Evolutionary conservation across 2,888 invertebrate species (phyloP).

Genomic region (Drymonia ruficornis): DNA sequence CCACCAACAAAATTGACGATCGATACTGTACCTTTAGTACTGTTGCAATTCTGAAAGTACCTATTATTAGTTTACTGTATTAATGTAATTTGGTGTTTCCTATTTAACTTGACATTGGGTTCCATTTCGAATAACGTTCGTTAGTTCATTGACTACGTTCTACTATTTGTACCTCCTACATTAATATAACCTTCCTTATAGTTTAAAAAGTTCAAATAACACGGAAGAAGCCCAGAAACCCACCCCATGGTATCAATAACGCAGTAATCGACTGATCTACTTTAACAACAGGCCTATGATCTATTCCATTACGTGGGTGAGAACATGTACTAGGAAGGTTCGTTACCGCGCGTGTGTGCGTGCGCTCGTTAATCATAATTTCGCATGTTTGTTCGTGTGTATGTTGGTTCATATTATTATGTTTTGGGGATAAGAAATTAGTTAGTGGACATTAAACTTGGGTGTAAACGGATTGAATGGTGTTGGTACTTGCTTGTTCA

Average conservation of each 20-base stretch:
- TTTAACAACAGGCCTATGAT: slow-evolving; percentile 59
- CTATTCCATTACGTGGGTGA: slow-evolving; percentile 68
- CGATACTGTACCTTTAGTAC: slow-evolving; percentile 49
- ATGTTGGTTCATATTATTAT: slow-evolving; percentile 83
- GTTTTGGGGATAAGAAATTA: slow-evolving; percentile 86
- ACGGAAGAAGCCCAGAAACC: neutral
- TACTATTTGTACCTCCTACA: too few species aligned
- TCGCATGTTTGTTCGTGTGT: slow-evolving; percentile 83
- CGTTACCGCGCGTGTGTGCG: slow-evolving; percentile 64
- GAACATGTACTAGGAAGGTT: slow-evolving; percentile 45
- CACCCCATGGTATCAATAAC: slow-evolving; percentile 38
- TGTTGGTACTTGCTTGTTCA: slow-evolving; percentile 46
- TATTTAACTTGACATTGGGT: too few species aligned
- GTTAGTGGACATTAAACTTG: slow-evolving; percentile 85
- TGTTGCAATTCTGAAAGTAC: slow-evolving; percentile 17
- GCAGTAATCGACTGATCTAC: slow-evolving; percentile 64
- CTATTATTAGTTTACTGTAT: too few species aligned
- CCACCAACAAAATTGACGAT: slow-evolving; percentile 48
- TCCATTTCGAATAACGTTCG: too few species aligned
- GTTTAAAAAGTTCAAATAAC: neutral
- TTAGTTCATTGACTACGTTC: too few species aligned
- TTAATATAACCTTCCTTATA: too few species aligned
- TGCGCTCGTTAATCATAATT: slow-evolving; percentile 85
- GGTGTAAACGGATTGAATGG: slow-evolving; percentile 35
- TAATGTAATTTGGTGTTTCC: too few species aligned